A percentile compares a stretch with the other conserved stretches of the same genome.
phyloP scores from a whole-genome alignment of 2,113 vertebrate species.

The Cephalopholis sonnerati region DNA sequence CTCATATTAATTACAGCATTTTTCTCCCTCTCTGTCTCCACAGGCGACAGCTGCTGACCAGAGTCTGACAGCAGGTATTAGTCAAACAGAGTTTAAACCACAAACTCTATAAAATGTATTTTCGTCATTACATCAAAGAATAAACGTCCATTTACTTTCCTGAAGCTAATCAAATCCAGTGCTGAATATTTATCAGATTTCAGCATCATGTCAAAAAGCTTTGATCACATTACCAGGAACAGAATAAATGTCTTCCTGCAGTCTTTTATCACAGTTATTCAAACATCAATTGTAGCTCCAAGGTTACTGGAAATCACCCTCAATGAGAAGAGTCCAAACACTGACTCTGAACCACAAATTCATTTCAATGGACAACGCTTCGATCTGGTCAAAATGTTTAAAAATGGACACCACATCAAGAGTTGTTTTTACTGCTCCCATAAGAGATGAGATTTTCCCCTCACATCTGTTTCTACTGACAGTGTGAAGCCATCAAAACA shows the following conservation, averaged over 20 bases:
- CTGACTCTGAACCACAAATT: background rate
- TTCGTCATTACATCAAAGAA: background rate
- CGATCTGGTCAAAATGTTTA: background rate
- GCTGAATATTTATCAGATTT: too few relatives aligned
- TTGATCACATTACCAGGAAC: background rate
- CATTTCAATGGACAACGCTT: background rate
- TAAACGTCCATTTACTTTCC: background rate
- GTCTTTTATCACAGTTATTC: background rate
- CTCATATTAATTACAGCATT: constrained; percentile 34
- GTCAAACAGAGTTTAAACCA: background rate
- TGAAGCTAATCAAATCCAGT: background rate
- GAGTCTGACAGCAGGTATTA: constrained; percentile 36
- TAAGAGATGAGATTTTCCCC: background rate
- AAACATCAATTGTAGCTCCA: background rate
- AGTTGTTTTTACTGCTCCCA: background rate
- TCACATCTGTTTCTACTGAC: too few relatives aligned
- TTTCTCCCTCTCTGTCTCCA: background rate
- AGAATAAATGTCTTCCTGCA: background rate
- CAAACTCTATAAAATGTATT: background rate
- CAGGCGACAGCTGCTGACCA: constrained; percentile 36
- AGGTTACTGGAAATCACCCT: too few relatives aligned
- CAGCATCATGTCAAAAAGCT: background rate
- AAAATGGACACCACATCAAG: background rate
- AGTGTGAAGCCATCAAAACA: too few relatives aligned
- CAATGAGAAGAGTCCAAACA: background rate